Conservation (phyloP, 2,113 vertebrate species). For the Heptranchias perlo region DNA sequence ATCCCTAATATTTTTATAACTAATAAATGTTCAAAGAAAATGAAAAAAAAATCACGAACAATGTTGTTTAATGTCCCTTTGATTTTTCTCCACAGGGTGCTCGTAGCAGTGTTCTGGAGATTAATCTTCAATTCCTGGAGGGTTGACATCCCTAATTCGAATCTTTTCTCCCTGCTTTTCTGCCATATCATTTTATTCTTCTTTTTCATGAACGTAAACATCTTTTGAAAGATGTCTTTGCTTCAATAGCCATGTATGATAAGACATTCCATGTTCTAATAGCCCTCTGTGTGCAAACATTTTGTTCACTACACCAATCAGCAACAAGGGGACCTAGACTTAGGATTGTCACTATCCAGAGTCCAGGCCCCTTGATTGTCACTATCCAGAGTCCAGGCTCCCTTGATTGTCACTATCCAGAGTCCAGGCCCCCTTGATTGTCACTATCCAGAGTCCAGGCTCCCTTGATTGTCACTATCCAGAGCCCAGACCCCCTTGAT, state of each 20-base stretch:
- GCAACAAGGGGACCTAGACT: neutral
- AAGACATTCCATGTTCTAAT: neutral
- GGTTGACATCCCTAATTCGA: neutral
- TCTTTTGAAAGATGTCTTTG: neutral
- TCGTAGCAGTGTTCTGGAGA: neutral
- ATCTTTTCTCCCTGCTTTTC: too few species aligned
- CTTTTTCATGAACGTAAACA: neutral
- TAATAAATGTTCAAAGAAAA: neutral
- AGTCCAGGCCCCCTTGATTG: too few species aligned
- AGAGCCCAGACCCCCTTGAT: neutral
- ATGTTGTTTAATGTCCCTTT: neutral
- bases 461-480: too few species aligned
- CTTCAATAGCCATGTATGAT: neutral
- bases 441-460: too few species aligned
- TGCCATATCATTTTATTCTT: too few species aligned
- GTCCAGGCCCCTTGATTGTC: too few species aligned
- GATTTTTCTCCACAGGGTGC: neutral
- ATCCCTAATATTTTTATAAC: neutral
- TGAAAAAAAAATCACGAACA: neutral
- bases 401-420: too few species aligned
- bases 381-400: too few species aligned
- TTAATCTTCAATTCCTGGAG: neutral
- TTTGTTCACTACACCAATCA: neutral
- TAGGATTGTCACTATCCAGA: neutral
- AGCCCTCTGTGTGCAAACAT: too few species aligned